Conservation (phyloP, 2,888 invertebrate species). For the Lysandra coridon region DNA sequence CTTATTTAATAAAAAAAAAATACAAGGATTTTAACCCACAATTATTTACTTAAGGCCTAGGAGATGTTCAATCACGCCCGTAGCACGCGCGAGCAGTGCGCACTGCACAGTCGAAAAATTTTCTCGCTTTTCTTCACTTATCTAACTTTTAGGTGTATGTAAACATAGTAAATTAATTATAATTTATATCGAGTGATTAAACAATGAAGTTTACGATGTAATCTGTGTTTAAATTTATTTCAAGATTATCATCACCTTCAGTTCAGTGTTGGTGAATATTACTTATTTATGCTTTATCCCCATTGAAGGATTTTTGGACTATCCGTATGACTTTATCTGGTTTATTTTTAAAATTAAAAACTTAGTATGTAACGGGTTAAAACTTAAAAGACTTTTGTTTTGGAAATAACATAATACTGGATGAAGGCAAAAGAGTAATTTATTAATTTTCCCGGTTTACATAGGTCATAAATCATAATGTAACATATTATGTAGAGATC, state of each 20-base stretch:
- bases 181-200: neutral
- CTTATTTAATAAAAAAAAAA: too few species aligned
- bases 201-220: conserved; percentile 5
- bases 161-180: conserved; percentile 1
- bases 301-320: neutral
- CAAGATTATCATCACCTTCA: neutral
- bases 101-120: neutral
- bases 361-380: neutral
- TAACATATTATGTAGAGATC: too few species aligned
- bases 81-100: neutral
- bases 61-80: neutral
- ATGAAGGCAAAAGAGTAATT: too few species aligned
- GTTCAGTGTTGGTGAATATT: neutral
- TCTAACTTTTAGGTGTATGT: neutral
- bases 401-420: too few species aligned
- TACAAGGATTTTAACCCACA: too few species aligned
- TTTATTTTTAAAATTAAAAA: neutral
- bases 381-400: neutral
- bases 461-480: too few species aligned
- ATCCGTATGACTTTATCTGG: neutral
- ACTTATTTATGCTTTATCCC: neutral
- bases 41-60: too few species aligned
- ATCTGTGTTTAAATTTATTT: neutral
- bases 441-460: too few species aligned
- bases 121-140: neutral